A percentile compares a stretch with the other conserved stretches of the same genome.
Conservation (phyloP, 1,140 invertebrate species). For the Aphelinus atriplicis region DNA sequence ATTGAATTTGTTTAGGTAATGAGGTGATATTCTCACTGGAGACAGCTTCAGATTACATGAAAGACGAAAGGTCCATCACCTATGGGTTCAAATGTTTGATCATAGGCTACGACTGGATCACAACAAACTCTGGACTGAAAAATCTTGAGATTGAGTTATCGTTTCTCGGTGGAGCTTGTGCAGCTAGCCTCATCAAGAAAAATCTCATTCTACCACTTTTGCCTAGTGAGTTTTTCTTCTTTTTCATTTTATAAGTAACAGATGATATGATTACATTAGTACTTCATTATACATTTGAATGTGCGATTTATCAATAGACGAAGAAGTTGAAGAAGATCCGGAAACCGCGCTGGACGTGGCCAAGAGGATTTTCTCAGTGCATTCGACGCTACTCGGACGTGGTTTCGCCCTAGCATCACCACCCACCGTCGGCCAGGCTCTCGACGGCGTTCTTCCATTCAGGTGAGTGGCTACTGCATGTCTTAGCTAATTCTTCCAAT, state of each 20-base stretch:
- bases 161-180: slow-evolving; percentile 91
- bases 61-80: slow-evolving; percentile 84
- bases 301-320: slow-evolving; percentile 64
- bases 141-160: slow-evolving; percentile 90
- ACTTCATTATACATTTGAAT: neutral
- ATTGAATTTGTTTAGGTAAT: slow-evolving; percentile 72
- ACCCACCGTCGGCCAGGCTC: slow-evolving; percentile 87
- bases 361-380: slow-evolving; percentile 76
- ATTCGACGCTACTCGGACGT: slow-evolving; percentile 82
- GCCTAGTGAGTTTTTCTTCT: slow-evolving; percentile 63
- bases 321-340: slow-evolving; percentile 80
- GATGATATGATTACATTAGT: too few species aligned
- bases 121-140: slow-evolving; percentile 72
- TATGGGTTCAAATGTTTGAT: slow-evolving; percentile 94
- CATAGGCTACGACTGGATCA: slow-evolving; percentile 89
- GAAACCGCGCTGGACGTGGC: slow-evolving; percentile 78
- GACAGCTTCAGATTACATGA: slow-evolving; percentile 94
- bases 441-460: slow-evolving; percentile 89
- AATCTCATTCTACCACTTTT: slow-evolving; percentile 80
- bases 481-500: too few species aligned
- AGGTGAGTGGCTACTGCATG: slow-evolving; percentile 70
- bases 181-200: slow-evolving; percentile 87
- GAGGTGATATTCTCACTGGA: slow-evolving; percentile 95
- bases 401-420: slow-evolving; percentile 90
- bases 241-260: too few species aligned